Conservation (phyloP, 92 coral and sea anemone species). For the Siderastrea siderea region DNA sequence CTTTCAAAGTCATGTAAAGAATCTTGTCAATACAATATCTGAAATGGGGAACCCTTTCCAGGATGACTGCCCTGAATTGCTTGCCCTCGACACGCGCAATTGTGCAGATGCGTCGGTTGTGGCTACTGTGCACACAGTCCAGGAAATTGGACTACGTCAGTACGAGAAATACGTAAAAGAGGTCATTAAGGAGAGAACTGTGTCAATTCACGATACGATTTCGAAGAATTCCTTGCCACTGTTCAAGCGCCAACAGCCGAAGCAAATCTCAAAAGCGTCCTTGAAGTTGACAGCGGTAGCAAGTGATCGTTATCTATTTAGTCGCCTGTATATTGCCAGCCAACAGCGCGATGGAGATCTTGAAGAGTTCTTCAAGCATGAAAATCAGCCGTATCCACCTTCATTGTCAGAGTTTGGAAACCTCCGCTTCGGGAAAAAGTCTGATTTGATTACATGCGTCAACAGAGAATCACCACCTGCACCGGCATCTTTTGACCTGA, state of each 20-base stretch:
- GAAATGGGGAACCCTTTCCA: constrained; percentile 54
- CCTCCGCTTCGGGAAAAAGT: constrained; percentile 47
- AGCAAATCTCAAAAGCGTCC: constrained; percentile 27
- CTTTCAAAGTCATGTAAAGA: constrained; percentile 35
- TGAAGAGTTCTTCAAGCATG: constrained; percentile 54
- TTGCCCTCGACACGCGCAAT: constrained; percentile 47
- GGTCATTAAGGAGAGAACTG: background rate
- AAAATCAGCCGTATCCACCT: constrained; percentile 62
- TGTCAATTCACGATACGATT: background rate
- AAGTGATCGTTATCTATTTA: constrained; percentile 23
- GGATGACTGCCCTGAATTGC: constrained; percentile 60
- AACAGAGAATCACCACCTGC: constrained; percentile 1
- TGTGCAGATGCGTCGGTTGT: constrained; percentile 44
- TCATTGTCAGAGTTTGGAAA: constrained; percentile 65
- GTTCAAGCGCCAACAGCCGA: constrained; percentile 41
- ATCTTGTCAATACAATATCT: constrained; percentile 38
- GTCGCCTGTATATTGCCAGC: constrained; percentile 39
- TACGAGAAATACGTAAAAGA: background rate
- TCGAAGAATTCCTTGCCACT: background rate
- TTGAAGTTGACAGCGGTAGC: constrained; percentile 13
- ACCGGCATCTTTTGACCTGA: constrained; percentile 33
- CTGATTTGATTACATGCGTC: constrained; percentile 30
- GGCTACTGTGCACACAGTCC: constrained; percentile 7
- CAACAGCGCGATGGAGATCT: constrained; percentile 56
- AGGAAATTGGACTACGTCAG: constrained; percentile 23